Base-by-base conservation (phyloP, 2,797 vertebrate genomes). In the Halcyon chelicuti region DNA sequence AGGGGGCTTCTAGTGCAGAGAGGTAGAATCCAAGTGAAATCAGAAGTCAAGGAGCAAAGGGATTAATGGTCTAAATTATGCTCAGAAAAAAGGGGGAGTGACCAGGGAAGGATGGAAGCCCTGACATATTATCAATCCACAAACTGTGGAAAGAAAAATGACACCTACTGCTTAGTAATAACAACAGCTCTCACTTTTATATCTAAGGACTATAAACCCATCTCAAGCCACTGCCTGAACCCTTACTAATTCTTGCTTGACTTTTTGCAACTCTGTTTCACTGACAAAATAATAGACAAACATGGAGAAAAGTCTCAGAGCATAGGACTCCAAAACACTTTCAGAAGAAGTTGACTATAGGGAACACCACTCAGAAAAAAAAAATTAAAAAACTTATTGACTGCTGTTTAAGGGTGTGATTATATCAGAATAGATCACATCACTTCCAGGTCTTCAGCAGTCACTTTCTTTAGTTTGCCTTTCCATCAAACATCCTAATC, bases 241-340 rank as follows among this genome's bases (percentile, higher is more conserved):
- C 71, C 88, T 85, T 42, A 37, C 76, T 92, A 84, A 93, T 76
- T 87, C 60, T 93, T 90, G 37, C 55, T 75, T 93, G 55, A 46
- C 23, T 89, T 90, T 74, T 78, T 86, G 14, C 44, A 71, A 29
- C 25, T 66, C 19, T 70, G 1, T 49, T 76, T 93, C 44, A 26
- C 33, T 82, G 63, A 15, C 55, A 81, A 67, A 90, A 76, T 51
- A 84, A 67, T 28, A 89, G 63, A 17, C 21, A 78, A 62, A 9
- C 18, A 55, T 35, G 17, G 23, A 87, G 44, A 62, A 76, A 86
- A 65, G 20, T 12, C 33, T 88, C 28, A 47, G 49, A 52, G 10
- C 9, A 37, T 0, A n/a, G 7, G 15, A 55, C 2, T 31, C 28
- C 4, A 4, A 75, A 80, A 66, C 5, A 58, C 3, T 58, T 93